Evolutionary conservation across 2,797 vertebrate genomes (phyloP).

Genomic region (Characodon lateralis): DNA sequence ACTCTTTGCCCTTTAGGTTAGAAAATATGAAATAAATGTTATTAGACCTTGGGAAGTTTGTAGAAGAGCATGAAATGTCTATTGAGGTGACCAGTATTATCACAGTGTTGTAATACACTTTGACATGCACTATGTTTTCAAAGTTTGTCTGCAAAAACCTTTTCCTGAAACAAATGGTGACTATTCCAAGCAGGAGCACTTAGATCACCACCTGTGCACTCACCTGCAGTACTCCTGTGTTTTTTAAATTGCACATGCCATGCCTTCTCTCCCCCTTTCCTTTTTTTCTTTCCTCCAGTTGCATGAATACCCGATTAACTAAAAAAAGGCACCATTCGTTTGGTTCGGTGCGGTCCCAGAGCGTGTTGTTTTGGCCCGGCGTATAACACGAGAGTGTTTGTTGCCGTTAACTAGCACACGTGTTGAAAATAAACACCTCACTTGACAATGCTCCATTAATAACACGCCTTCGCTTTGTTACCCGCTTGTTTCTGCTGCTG

Average conservation of each 20-base stretch:
- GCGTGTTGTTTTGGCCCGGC: slow-evolving; percentile 65
- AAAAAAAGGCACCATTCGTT: slow-evolving; percentile 75
- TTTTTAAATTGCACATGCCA: slow-evolving; percentile 9
- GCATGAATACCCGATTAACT: slow-evolving; percentile 73
- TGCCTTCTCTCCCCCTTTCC: slow-evolving; percentile 18
- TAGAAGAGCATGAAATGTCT: neutral
- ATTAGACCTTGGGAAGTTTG: neutral
- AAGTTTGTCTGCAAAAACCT: neutral
- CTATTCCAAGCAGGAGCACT: neutral
- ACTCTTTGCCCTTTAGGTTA: neutral
- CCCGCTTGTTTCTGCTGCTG: slow-evolving; percentile 76
- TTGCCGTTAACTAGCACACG: slow-evolving; percentile 80
- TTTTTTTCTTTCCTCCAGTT: slow-evolving; percentile 33
- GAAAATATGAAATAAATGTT: neutral
- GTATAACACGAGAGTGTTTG: slow-evolving; percentile 74
- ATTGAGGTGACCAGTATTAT: neutral
- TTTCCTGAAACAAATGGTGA: slow-evolving; percentile 1
- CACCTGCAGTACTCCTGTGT: slow-evolving; percentile 6
- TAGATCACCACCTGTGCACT: slow-evolving; percentile 9
- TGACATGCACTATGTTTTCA: neutral
- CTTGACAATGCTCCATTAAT: slow-evolving; percentile 76
- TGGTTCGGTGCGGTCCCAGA: slow-evolving; percentile 62
- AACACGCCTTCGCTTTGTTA: slow-evolving; percentile 71
- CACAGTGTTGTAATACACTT: neutral
- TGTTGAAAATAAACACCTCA: slow-evolving; percentile 79